Percentiles rank a stretch among this genome's conserved stretches.
phyloP scores from a whole-genome alignment of 2,113 vertebrate genomes.

The Nanorana parkeri region DNA sequence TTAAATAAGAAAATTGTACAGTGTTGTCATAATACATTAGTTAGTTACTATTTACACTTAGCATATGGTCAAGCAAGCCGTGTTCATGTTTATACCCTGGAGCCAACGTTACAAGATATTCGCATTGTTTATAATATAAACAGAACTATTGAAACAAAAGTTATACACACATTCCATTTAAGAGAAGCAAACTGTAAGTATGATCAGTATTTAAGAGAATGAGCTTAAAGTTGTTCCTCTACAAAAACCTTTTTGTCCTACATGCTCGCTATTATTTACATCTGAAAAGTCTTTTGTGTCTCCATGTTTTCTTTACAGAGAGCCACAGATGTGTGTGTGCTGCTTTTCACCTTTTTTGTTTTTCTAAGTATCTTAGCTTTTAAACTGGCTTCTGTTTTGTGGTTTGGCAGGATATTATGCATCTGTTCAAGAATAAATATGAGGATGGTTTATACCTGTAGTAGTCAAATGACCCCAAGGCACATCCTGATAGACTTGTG shows the following conservation, averaged over 20 bases:
- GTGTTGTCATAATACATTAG: slow-evolving; percentile 17
- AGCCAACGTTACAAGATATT: background rate
- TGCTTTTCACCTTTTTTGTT: background rate
- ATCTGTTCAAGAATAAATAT: slow-evolving; percentile 5
- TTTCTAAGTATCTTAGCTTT: slow-evolving; percentile 16
- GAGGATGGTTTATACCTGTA: background rate
- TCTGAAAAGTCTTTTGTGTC: slow-evolving; percentile 34
- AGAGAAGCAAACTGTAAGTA: background rate
- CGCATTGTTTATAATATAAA: slow-evolving; percentile 1
- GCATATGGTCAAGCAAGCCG: background rate
- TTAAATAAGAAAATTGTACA: background rate
- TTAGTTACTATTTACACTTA: slow-evolving; percentile 20
- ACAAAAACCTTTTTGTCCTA: slow-evolving; percentile 23
- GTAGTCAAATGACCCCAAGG: background rate
- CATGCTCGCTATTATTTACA: slow-evolving; percentile 5
- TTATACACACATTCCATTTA: background rate
- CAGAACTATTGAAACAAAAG: background rate
- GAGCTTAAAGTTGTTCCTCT: background rate
- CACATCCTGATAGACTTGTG: background rate
- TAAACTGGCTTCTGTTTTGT: slow-evolving; percentile 4
- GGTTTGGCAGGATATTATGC: slow-evolving; percentile 23
- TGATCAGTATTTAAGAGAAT: background rate
- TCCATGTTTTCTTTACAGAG: slow-evolving; percentile 5
- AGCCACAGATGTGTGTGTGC: slow-evolving; percentile 5
- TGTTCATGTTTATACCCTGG: background rate